Evolutionary conservation across 2,797 vertebrate species (phyloP).

Genomic region (Dryobates pubescens): DNA sequence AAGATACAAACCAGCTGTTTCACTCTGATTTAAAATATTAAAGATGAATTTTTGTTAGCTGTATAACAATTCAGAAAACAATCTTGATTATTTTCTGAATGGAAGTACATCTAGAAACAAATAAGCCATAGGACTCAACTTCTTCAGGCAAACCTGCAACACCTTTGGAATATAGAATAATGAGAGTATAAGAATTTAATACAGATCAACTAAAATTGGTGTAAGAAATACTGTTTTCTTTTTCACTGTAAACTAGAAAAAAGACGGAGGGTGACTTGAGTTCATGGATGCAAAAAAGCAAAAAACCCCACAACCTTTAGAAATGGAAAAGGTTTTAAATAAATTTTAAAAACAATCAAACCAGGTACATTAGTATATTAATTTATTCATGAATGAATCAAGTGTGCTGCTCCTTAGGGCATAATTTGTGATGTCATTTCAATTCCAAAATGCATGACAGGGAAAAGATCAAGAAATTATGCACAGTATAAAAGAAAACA

Average conservation of each 20-base stretch:
- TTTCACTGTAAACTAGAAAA: background rate
- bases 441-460: conserved; percentile 23
- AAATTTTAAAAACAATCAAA: conserved; percentile 7
- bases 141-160: background rate
- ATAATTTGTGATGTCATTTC: conserved; percentile 48
- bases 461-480: conserved; percentile 45
- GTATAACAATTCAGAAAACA: background rate
- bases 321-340: background rate
- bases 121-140: background rate
- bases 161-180: background rate
- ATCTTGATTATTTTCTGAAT: background rate
- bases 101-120: background rate
- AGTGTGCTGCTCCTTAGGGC: background rate
- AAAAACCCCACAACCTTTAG: background rate
- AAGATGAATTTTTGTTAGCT: background rate
- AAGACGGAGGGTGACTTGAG: background rate
- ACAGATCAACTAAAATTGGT: background rate
- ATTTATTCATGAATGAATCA: conserved; percentile 34
- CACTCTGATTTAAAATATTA: background rate
- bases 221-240: background rate
- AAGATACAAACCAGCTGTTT: background rate
- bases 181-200: background rate
- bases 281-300: background rate
- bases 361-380: conserved; percentile 1
- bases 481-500: conserved; percentile 40